phyloP scores from a whole-genome alignment of 2,888 invertebrate species.

The Hypsopygia costalis region DNA sequence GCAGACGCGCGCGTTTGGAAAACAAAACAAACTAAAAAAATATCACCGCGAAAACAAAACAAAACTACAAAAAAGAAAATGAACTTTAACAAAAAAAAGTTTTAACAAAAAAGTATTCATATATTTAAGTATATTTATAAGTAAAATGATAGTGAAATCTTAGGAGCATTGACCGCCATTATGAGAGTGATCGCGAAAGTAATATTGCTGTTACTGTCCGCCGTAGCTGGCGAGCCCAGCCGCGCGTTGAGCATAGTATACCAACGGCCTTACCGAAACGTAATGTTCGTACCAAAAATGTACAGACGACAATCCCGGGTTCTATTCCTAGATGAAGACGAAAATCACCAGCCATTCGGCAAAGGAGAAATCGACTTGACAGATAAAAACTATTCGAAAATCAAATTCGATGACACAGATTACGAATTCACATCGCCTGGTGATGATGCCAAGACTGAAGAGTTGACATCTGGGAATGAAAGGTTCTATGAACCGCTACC shows the following conservation, averaged over 20 bases:
- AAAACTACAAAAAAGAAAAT: conserved; percentile 26
- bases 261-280: conserved; percentile 48
- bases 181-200: conserved; percentile 77
- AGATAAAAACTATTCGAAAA: conserved; percentile 48
- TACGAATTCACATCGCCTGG: conserved; percentile 68
- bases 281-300: conserved; percentile 64
- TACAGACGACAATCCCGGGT: conserved; percentile 51
- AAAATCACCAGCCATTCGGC: conserved; percentile 52
- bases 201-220: conserved; percentile 56
- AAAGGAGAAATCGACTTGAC: conserved; percentile 69
- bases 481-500: conserved; percentile 58
- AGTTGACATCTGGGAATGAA: conserved; percentile 52
- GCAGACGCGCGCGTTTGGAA: neutral
- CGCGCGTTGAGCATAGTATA: conserved; percentile 63
- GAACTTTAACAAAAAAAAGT: conserved; percentile 28
- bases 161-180: conserved; percentile 69
- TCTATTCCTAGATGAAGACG: conserved; percentile 62
- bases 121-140: conserved; percentile 19
- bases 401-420: conserved; percentile 75
- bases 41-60: conserved; percentile 19
- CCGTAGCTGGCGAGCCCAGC: conserved; percentile 59
- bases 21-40: neutral
- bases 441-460: conserved; percentile 18
- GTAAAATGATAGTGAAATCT: conserved; percentile 71
- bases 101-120: neutral